These are phyloP conservation scores for Andricus grossulariae DNA, from an alignment of 1,140 invertebrate species.

Conservation along the genomic window DNA sequence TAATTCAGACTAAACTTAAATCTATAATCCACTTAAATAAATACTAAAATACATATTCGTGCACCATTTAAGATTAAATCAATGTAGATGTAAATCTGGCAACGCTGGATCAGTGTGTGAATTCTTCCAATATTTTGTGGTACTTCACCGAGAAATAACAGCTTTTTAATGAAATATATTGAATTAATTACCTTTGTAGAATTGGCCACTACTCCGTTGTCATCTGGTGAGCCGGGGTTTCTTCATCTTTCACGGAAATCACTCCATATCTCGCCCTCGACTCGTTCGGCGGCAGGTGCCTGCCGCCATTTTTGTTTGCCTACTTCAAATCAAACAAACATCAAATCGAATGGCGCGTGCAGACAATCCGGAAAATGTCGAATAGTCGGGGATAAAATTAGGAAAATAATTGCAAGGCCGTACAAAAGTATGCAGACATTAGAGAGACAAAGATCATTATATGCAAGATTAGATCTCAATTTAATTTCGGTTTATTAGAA, in stretches of 20 bases:
- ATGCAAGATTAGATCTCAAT: neutral
- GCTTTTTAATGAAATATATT: neutral
- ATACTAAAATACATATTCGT: neutral
- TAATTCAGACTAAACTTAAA: too few species aligned
- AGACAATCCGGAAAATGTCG: conserved; percentile 2
- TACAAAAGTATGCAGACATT: neutral
- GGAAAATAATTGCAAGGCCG: neutral
- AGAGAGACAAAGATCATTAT: neutral
- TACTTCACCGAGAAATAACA: neutral
- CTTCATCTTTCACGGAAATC: conserved; percentile 52
- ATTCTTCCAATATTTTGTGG: neutral
- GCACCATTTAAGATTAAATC: neutral
- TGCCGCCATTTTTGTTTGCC: conserved; percentile 58
- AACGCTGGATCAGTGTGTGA: neutral
- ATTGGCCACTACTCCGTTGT: conserved; percentile 54
- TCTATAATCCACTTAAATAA: too few species aligned
- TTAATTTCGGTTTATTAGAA: too few species aligned
- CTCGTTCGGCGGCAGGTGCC: conserved; percentile 30
- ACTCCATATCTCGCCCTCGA: conserved; percentile 24
- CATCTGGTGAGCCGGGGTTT: conserved; percentile 46
- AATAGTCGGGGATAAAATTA: conserved; percentile 32
- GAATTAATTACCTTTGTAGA: conserved; percentile 46
- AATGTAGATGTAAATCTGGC: neutral
- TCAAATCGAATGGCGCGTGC: too few species aligned
- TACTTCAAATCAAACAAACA: too few species aligned